Percentiles rank a stretch among this genome's conserved stretches.
These are phyloP conservation scores for Pseudochirops corinnae DNA, from an alignment of 2,797 vertebrate genomes.

Conservation along the genomic window DNA sequence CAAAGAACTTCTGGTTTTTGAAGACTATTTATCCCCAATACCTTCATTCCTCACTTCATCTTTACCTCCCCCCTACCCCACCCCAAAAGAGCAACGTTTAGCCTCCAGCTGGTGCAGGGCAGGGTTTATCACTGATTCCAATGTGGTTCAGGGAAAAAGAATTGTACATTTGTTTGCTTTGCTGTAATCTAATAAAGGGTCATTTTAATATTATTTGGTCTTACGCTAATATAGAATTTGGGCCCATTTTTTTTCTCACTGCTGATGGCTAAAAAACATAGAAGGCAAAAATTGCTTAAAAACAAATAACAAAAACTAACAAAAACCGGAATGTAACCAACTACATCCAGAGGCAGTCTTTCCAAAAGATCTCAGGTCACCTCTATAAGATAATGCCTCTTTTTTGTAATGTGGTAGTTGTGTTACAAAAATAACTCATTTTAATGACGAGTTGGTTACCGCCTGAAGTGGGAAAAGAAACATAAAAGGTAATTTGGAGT, in stretches of 20 bases:
- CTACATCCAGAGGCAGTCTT: slow-evolving; percentile 4
- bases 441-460: slow-evolving; percentile 23
- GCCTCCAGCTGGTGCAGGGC: neutral
- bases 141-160: slow-evolving; percentile 24
- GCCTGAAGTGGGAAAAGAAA: slow-evolving; percentile 4
- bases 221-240: slow-evolving; percentile 33
- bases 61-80: neutral
- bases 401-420: slow-evolving; percentile 25
- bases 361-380: slow-evolving; percentile 32
- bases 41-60: slow-evolving; percentile 41
- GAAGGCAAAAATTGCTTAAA: slow-evolving; percentile 29
- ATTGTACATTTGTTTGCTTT: slow-evolving; percentile 38
- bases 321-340: neutral
- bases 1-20: slow-evolving; percentile 51
- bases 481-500: slow-evolving; percentile 17
- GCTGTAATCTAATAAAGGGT: slow-evolving; percentile 57
- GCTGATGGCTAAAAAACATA: slow-evolving; percentile 42
- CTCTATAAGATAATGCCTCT: slow-evolving; percentile 53
- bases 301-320: slow-evolving; percentile 28
- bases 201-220: slow-evolving; percentile 39
- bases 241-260: slow-evolving; percentile 28
- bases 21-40: slow-evolving; percentile 6
- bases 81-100: slow-evolving; percentile 26
- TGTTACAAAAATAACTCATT: slow-evolving; percentile 15
- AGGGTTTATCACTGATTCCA: slow-evolving; percentile 45